These are phyloP conservation scores for Macrosoma leucophasiata DNA, from an alignment of 2,888 invertebrate genomes.

Conservation along the genomic window DNA sequence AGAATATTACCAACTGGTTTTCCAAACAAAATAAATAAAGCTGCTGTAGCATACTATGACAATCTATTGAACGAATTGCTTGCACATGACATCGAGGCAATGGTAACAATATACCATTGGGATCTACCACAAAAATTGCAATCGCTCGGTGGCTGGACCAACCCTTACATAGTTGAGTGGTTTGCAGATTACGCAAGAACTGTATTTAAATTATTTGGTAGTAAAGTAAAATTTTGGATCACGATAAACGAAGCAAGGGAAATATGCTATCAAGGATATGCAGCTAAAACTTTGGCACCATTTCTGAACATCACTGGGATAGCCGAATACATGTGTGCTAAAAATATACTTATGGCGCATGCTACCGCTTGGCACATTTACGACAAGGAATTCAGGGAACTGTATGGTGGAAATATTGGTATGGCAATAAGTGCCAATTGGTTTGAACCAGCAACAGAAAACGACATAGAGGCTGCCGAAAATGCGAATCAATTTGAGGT, in stretches of 20 bases:
- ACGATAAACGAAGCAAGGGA: constrained; percentile 73
- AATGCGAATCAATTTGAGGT: constrained; percentile 61
- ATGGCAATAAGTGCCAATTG: constrained; percentile 32
- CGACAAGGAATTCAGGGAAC: constrained; percentile 25
- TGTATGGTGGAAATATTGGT: constrained; percentile 23
- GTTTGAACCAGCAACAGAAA: constrained; percentile 52
- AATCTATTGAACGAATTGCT: constrained; percentile 74
- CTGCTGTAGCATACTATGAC: constrained; percentile 44
- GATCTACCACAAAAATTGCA: constrained; percentile 70
- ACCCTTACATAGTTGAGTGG: constrained; percentile 55
- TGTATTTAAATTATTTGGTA: constrained; percentile 55
- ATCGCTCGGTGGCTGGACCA: constrained; percentile 70
- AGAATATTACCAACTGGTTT: constrained; percentile 77
- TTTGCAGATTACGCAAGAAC: constrained; percentile 60
- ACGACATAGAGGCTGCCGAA: constrained; percentile 66
- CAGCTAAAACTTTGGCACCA: constrained; percentile 36
- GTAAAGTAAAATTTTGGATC: constrained; percentile 68
- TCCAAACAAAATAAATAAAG: constrained; percentile 69
- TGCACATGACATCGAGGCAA: constrained; percentile 75
- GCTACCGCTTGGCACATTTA: constrained; percentile 30
- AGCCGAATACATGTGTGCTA: constrained; percentile 54
- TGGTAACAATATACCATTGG: constrained; percentile 73
- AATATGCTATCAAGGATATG: constrained; percentile 57
- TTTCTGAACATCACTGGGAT: constrained; percentile 43
- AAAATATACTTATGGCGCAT: constrained; percentile 28